phyloP scores from a whole-genome alignment of 2,888 invertebrate genomes.

The Synanthedon myopaeformis region DNA sequence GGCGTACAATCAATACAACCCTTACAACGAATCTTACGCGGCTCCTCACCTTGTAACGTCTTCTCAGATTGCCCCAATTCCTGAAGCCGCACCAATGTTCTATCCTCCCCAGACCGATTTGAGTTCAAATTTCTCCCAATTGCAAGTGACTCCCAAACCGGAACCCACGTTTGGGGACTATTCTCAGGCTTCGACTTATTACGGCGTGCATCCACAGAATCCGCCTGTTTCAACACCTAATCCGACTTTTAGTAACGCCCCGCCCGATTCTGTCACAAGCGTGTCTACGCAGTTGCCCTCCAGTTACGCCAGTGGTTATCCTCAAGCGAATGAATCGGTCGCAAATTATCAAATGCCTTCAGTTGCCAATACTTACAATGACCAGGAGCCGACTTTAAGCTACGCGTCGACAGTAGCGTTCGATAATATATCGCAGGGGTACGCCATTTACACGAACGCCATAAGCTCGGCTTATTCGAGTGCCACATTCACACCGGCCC shows the following conservation, averaged over 20 bases:
- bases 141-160: conserved; percentile 41
- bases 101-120: conserved; percentile 29
- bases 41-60: not conserved
- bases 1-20: conserved; percentile 16
- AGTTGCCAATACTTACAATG: conserved; percentile 13
- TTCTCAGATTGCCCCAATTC: conserved; percentile 20
- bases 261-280: conserved; percentile 31
- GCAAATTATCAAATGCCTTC: conserved; percentile 3
- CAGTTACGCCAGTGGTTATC: conserved; percentile 23
- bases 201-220: conserved; percentile 34
- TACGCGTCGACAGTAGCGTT: conserved; percentile 26
- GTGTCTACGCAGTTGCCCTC: conserved; percentile 32
- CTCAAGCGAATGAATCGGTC: not conserved
- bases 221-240: conserved; percentile 37
- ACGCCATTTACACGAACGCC: conserved; percentile 34
- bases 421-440: conserved; percentile 32
- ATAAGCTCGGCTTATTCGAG: conserved; percentile 26
- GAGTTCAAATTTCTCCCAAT: conserved; percentile 41
- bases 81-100: conserved; percentile 24
- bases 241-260: conserved; percentile 43
- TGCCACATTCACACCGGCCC: conserved; percentile 17
- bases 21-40: conserved; percentile 22
- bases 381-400: conserved; percentile 15
- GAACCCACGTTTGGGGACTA: conserved; percentile 35
- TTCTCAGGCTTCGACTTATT: conserved; percentile 36